Base-by-base conservation (phyloP, 2,797 vertebrate species). In the Mycteria americana region DNA sequence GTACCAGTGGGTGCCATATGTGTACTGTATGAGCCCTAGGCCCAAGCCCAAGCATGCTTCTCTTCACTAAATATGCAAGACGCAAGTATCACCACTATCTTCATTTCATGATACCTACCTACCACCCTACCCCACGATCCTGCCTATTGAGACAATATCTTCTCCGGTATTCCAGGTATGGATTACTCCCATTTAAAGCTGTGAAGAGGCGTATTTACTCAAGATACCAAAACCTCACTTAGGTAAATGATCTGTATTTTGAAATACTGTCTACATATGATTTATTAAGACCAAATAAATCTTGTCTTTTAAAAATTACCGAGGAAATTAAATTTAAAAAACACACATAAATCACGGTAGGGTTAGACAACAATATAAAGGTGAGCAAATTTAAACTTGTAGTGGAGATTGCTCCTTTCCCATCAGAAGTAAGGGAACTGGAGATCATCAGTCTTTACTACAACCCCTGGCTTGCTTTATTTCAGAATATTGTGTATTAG, bases 1-100 rank as follows among this genome's bases (percentile, higher is more conserved):
- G 37, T 3, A 25, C 39, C 53, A 35, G 16, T 2, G n/a, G 57
- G 56, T 23, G 6, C n/a, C 30, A 21, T 0, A 3, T 1, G 11
- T 5, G 14, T 9, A 31, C 41, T 19, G 21, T 4, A 28, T 0
- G 13, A 74, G 43, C 22, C 30, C 37, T 24, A 43, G 21, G 21
- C n/a, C 37, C 50, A 8, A 25, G 41, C 12, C 31, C 67, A 59
- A 39, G 46, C 35, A 6, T 3, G 12, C 25, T 48, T 39, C 60
- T 67, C 35, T 48, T 56, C 43, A 25, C 30, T 35, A 46, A 56
- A 39, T 7, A 23, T 0, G 2, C 33, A 48, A 37, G 31, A 28
- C 33, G 22, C 18, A 43, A 46, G 13, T 30, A n/a, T 9, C 63
- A 43, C 37, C 28, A 2, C 54, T 15, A 2, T 21, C 35, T 45